Evolutionary conservation across 1,140 invertebrate species (phyloP), one percentile per base, ranked within the genome.

Genomic region (Ganaspis sp.): DNA sequence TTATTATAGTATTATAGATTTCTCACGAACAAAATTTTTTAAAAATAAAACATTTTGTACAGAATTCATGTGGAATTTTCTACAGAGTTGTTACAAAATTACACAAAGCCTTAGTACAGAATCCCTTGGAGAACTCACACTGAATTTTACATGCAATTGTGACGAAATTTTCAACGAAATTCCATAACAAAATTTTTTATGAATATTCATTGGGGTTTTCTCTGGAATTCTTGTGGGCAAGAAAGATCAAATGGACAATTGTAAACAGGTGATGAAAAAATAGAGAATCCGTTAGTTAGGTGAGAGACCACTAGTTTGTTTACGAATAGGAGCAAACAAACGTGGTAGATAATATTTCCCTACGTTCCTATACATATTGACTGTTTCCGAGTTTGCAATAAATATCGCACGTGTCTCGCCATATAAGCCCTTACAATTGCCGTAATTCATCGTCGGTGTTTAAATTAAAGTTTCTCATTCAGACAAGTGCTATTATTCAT

Each of bases 401-500:
- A 64, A 64, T 64, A 64, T 64, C 26, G 23, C 54, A 34, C 54
- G 26, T 64, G 54, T 15, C 23, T 64, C 21, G 23, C 9, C 21
- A 64, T 15, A 29, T n/a, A 64, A 64, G 54, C 54, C 54, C 54
- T 64, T 64, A 29, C 54, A 64, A 64, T 64, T 64, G 54, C 54
- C 54, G 54, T 64, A 29, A 64, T 64, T 64, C 54, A 64, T 64
- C 54, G 23, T 29, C 54, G 15, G 58, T 34, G 21, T 64, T 8
- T 64, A 64, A 64, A 34, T 64, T 29, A 64, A 29, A 64, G 26
- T 34, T 64, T 64, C 23, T 64, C 58, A 64, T 64, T 29, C 26
- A 64, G 26, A 64, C 58, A 64, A 64, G 58, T 34, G 58, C 58
- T n/a, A 64, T 64, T 64, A 64, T 64, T 64, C 58, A 34, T 64